Evolutionary conservation across 2,797 vertebrate genomes (phyloP).

Genomic region (Typhlichthys subterraneus): DNA sequence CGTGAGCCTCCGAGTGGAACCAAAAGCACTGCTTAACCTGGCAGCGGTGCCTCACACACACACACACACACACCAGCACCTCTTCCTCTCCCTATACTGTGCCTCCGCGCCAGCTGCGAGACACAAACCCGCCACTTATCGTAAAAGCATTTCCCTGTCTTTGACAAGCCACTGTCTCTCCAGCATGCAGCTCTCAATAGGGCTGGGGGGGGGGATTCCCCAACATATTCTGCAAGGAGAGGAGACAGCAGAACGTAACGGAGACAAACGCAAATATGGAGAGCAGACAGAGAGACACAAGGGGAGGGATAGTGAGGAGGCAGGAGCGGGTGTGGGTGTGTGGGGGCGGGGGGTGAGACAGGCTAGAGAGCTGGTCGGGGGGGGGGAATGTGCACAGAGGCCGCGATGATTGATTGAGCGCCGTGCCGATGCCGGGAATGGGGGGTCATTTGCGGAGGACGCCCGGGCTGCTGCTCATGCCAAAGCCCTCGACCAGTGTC

Average conservation of each 20-base stretch:
- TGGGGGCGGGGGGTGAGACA: conserved; percentile 6
- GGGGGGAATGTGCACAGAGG: conserved; percentile 32
- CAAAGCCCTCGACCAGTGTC: conserved; percentile 58
- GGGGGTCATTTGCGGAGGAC: conserved; percentile 76
- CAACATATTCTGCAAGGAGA: conserved; percentile 11
- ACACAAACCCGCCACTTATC: conserved; percentile 64
- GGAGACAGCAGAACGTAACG: conserved; percentile 20
- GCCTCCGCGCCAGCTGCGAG: conserved; percentile 71
- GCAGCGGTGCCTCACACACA: conserved; percentile 33
- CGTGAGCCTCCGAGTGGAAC: conserved; percentile 52
- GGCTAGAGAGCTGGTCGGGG: not conserved
- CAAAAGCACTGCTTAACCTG: conserved; percentile 64
- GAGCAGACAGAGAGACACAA: conserved; percentile 30
- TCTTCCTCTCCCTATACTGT: conserved; percentile 39
- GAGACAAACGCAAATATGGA: conserved; percentile 10
- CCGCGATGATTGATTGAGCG: conserved; percentile 74
- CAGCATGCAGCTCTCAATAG: conserved; percentile 25
- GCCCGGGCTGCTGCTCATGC: conserved; percentile 55
- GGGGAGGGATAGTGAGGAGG: not conserved
- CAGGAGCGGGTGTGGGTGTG: conserved; percentile 8
- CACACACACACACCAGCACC: conserved; percentile 26
- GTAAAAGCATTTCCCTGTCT: conserved; percentile 77
- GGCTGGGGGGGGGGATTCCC: conserved; percentile 24
- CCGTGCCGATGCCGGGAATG: conserved; percentile 64
- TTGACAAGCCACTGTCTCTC: conserved; percentile 50